A percentile compares a stretch with the other conserved stretches of the same genome.
These are phyloP conservation scores for Philereme vetulata DNA, from an alignment of 2,888 invertebrate species.

Conservation along the genomic window DNA sequence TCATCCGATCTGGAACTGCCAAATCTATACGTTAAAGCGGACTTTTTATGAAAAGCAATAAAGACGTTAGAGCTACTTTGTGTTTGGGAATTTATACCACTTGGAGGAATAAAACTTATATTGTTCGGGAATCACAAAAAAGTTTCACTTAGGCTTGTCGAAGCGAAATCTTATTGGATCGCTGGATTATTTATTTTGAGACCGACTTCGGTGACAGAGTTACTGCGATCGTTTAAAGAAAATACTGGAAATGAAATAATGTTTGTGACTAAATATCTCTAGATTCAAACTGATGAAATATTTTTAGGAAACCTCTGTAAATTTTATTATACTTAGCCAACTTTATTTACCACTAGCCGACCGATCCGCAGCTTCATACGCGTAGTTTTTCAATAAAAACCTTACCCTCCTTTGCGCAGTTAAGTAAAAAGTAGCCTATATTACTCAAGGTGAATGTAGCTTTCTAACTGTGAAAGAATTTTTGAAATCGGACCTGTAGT, in stretches of 20 bases:
- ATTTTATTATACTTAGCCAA: too few relatives aligned
- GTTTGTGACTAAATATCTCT: not conserved
- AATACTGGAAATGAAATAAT: constrained; percentile 7
- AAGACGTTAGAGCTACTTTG: constrained; percentile 82
- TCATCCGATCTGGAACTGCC: constrained; percentile 62
- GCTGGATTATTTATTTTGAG: constrained; percentile 73
- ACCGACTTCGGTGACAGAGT: constrained; percentile 52
- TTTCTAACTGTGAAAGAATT: too few relatives aligned
- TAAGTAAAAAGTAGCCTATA: too few relatives aligned
- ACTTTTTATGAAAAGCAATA: constrained; percentile 82
- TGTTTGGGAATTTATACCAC: constrained; percentile 82
- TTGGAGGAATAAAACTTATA: constrained; percentile 81
- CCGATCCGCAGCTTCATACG: too few relatives aligned
- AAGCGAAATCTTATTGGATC: constrained; percentile 79
- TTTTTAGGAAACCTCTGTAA: not conserved
- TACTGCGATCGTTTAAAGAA: constrained; percentile 36
- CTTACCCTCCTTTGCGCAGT: too few relatives aligned
- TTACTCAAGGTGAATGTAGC: too few relatives aligned
- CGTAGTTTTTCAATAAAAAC: too few relatives aligned
- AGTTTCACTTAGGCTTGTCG: constrained; percentile 79
- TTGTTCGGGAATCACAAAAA: constrained; percentile 78
- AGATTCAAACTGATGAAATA: not conserved
- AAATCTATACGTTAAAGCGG: constrained; percentile 71
- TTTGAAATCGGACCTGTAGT: too few relatives aligned
- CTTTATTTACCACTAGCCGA: too few relatives aligned